Base-by-base conservation (phyloP, 2,888 invertebrate genomes). In the Anodontia alba region DNA sequence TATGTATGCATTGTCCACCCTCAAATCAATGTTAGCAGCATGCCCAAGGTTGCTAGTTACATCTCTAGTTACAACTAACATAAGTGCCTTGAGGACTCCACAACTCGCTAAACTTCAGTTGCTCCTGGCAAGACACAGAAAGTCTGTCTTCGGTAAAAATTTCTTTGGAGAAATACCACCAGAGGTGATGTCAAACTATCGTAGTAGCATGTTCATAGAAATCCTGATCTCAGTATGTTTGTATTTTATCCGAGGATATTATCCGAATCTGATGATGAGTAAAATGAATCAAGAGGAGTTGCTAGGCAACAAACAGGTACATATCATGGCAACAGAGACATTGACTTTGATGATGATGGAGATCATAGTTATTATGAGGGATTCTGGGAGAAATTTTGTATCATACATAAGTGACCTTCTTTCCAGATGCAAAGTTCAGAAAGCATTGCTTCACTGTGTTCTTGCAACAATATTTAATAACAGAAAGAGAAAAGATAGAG, bases 201-300 rank as follows among this genome's bases (percentile, higher is more conserved):
- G 97, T 23, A 97, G 97, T 46, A 96, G 96, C 92, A 97, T 97
- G 96, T 97, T 97, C 90, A 95, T 98, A 74, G 98, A 98, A 94
- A 96, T 97, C 17, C 94, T 98, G 43, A 94, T 95, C 70, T 95
- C 96, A 0, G 95, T 97, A 57, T 97, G 97, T 91, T 95, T 98
- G 76, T 97, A 97, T 94, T 98, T 96, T 93, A 96, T 97, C 0
- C 95, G 98, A 68, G 97, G 97, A 76, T 97, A 97, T 94, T 96
- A 97, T 17, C 92, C 93, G 33, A 96, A 96, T 93, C 95, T 97
- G 54, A 96, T 96, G 83, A 96, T 96, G 91, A 95, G 96, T 90
- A 95, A 96, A 87, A 95, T 97, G 0, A 96, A 96, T 0, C 95
- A 95, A 62, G 96, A 96, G 49, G 97, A 97, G 92, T 95, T 94